phyloP scores from a whole-genome alignment of 2,888 invertebrate genomes.

The Campoplex capitator region DNA sequence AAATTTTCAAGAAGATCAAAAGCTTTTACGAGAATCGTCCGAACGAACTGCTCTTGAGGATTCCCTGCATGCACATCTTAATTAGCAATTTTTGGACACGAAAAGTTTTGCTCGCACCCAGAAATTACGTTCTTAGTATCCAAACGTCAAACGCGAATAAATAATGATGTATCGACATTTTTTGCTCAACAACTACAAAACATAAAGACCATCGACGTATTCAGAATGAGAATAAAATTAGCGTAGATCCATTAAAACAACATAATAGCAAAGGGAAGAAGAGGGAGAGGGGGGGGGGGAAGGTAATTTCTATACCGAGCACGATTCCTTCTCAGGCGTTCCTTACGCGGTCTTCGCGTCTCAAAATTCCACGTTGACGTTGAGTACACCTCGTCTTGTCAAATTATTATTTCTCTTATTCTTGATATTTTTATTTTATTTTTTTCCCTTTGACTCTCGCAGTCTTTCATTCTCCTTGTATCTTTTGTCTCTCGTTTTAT shows the following conservation, averaged over 20 bases:
- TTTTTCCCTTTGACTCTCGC: slow-evolving; percentile 15
- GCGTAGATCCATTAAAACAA: slow-evolving; percentile 31
- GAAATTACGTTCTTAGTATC: not conserved
- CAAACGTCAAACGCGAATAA: slow-evolving; percentile 63
- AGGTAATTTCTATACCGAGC: slow-evolving; percentile 56
- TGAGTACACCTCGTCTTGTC: slow-evolving; percentile 61
- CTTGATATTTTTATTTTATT: not conserved
- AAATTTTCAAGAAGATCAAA: slow-evolving; percentile 61
- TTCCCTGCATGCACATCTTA: not conserved
- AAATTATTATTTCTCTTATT: slow-evolving; percentile 65
- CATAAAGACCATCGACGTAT: slow-evolving; percentile 39
- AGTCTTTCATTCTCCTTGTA: slow-evolving; percentile 49
- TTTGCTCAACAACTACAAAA: not conserved
- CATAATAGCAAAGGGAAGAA: no score
- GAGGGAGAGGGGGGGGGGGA: not conserved
- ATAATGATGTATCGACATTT: not conserved
- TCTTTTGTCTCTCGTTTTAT: slow-evolving; percentile 56
- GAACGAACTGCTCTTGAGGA: slow-evolving; percentile 1
- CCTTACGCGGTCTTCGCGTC: slow-evolving; percentile 20
- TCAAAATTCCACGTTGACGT: slow-evolving; percentile 51
- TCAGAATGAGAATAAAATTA: slow-evolving; percentile 69
- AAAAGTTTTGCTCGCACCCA: not conserved
- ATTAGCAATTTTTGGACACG: not conserved
- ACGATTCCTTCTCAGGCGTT: slow-evolving; percentile 29
- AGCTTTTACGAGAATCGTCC: slow-evolving; percentile 17